These are phyloP conservation scores for Habrosyne pyritoides DNA, from an alignment of 2,888 invertebrate species.

Conservation along the genomic window DNA sequence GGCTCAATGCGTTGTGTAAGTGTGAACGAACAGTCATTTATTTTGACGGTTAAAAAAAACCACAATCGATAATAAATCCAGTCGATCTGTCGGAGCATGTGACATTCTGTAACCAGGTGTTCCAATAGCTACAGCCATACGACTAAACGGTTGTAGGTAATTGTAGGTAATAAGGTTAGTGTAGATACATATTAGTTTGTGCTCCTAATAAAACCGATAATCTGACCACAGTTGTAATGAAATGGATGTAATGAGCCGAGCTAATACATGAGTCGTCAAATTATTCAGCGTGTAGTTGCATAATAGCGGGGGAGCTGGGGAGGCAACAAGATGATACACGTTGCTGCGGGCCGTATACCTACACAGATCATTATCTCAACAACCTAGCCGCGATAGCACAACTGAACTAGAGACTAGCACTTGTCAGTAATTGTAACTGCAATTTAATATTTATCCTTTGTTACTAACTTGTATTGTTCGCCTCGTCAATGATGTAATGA, in stretches of 20 bases:
- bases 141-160: neutral
- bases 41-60: no score
- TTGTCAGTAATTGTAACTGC: constrained; percentile 19
- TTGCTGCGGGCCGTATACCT: neutral
- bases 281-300: neutral
- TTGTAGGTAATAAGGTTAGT: no score
- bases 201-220: neutral
- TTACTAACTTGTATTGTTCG: constrained; percentile 6
- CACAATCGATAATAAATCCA: neutral
- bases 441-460: constrained; percentile 12
- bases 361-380: constrained; percentile 2
- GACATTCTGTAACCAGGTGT: neutral
- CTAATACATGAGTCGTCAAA: neutral
- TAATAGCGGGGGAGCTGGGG: neutral
- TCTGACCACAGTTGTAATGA: neutral
- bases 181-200: no score
- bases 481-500: no score
- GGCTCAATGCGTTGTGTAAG: no score
- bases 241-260: neutral
- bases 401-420: constrained; percentile 16
- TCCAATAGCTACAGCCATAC: neutral
- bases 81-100: neutral
- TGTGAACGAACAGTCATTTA: no score
- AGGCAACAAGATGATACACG: neutral
- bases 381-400: neutral